Base-by-base conservation (phyloP, 2,888 invertebrate genomes). In the Marasmarcha lunaedactyla region DNA sequence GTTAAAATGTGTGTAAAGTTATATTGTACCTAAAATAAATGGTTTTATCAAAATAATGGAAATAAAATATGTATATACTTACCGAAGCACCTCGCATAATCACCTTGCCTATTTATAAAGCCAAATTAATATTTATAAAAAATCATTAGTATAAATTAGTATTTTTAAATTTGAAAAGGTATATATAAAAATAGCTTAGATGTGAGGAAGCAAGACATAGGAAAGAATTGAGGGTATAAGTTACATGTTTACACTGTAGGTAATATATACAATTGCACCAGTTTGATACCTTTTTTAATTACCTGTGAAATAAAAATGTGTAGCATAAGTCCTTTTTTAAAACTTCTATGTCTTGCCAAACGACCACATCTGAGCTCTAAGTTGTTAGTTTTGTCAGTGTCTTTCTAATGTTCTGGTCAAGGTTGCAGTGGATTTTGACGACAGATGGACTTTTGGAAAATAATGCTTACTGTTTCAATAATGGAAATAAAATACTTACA, bases 161-260 rank as follows among this genome's bases (percentile, higher is more conserved):
- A 37, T 37, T 20, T 20, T 5, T 20, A 20, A 20, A 5, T 20
- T 20, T 20, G 7, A 20, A 5, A 20, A 20, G 20, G 20, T 20
- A 20, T 5, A 40, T 36, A 48, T 45, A 45, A 35, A 48, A 41
- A 42, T 38, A 42, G 41, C 46, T 47, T 55, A 67, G 62, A 71
- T 71, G 76, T 73, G 66, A 76, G 66, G 55, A 79, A 81, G 81
- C 83, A 83, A 83, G 83, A 83, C 83, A 83, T 83, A 83, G 78
- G 77, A 79, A 81, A 73, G 70, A 35, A 60, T 44, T 64, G 61
- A 73, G 72, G 57, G 53, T 63, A 47, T 60, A 49, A 58, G 37
- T 57, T 48, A 61, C 45, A 55, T 50, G 51, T 54, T 52, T 55
- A 35, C 25, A 39, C 14, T 39, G 59, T 45, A 50, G 45, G 51